Base-by-base conservation (phyloP, 1,140 invertebrate genomes). In the Temnothorax nylanderi region DNA sequence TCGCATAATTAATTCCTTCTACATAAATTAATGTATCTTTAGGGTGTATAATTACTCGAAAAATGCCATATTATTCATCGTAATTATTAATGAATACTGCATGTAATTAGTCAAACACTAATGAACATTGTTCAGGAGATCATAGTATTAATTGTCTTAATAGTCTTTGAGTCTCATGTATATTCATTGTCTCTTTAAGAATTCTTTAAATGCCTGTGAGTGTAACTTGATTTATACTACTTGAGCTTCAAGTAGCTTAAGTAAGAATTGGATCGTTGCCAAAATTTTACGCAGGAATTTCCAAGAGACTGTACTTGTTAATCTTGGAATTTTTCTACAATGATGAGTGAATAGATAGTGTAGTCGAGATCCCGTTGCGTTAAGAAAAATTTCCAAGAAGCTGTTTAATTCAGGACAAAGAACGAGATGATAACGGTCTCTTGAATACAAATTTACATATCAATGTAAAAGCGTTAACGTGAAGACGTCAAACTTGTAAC, bases 381-480 rank as follows among this genome's bases (percentile, higher is more conserved):
- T 51, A 26, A 54, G 47, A 69, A 78, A 69, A 77, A 47, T 80
- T 49, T 54, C 0, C n/a, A 51, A 69, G 62, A 32, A 51, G 7
- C 8, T 18, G 18, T 32, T 80, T 80, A 69, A 54, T 80, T 21
- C 21, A 54, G n/a, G 47, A 8, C 4, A n/a, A 78, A 37, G 11
- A 54, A n/a, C 11, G 21, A 16, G 32, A 37, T 47, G 16, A 62
- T 80, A 47, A 77, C 10, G 16, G 2, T 67, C n/a, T 51, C 44
- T 54, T 56, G 47, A 80, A 80, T 54, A 51, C 3, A 44, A 80
- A 34, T 56, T 54, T 67, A 34, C 77, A 51, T 80, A 54, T 54
- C 62, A 69, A 67, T 67, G 47, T 76, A 18, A 32, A 64, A 77
- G 18, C 41, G 37, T 37, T 67, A 80, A 69, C 11, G n/a, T 18